phyloP scores from a whole-genome alignment of 2,113 vertebrate species.

The Corydoras maculifer region DNA sequence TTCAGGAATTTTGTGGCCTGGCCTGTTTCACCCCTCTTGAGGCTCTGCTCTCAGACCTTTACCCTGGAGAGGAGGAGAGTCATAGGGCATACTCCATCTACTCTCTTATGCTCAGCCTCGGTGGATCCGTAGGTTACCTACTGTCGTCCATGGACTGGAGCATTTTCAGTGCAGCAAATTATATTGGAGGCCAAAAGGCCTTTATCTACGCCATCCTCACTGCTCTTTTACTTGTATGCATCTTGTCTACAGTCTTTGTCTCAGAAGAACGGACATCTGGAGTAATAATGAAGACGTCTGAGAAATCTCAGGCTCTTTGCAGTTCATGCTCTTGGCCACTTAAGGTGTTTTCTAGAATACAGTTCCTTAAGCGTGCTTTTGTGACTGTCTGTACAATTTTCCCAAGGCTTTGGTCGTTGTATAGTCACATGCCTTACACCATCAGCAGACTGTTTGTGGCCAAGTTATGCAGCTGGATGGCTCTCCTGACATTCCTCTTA shows the following conservation, averaged over 20 bases:
- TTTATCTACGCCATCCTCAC: conserved; percentile 76
- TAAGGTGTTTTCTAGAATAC: rapidly evolving
- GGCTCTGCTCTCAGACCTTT: conserved; percentile 78
- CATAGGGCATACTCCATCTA: conserved; percentile 76
- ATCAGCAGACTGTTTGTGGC: conserved; percentile 74
- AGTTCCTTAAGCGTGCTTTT: conserved; percentile 21
- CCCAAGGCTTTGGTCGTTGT: conserved; percentile 62
- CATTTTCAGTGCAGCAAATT: conserved; percentile 57
- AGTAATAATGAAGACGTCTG: neutral
- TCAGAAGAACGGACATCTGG: conserved; percentile 53
- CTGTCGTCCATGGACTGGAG: conserved; percentile 77
- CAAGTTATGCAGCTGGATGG: conserved; percentile 83
- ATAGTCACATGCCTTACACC: conserved; percentile 65
- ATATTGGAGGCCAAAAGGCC: conserved; percentile 71
- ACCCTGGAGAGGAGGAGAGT: conserved; percentile 71
- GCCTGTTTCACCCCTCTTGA: conserved; percentile 81
- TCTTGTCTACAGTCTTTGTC: conserved; percentile 70
- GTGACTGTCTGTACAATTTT: conserved; percentile 52
- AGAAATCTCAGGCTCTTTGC: neutral
- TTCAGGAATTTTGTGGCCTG: conserved; percentile 81
- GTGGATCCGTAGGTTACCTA: conserved; percentile 80
- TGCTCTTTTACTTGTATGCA: conserved; percentile 69
- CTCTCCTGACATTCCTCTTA: conserved; percentile 78
- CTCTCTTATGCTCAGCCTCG: conserved; percentile 80
- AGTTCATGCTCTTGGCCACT: conserved; percentile 1